A percentile compares a stretch with the other conserved stretches of the same genome.
These are phyloP conservation scores for Synanthedon myopaeformis DNA, from an alignment of 2,888 invertebrate species.

Conservation along the genomic window DNA sequence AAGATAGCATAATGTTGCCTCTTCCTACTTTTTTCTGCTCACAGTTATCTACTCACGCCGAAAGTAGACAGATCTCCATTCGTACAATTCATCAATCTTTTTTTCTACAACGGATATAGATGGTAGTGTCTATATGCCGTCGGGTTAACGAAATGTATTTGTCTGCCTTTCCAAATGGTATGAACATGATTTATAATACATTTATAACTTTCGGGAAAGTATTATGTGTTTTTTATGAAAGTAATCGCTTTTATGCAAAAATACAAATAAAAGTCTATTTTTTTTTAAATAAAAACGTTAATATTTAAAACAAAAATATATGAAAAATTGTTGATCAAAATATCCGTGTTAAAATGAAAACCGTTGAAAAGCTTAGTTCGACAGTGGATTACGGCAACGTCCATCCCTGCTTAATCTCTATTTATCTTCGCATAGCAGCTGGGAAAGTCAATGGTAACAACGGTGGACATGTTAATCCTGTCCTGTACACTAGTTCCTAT, in stretches of 20 bases:
- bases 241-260: no score
- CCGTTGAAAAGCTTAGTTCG: background rate
- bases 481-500: background rate
- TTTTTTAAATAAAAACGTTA: no score
- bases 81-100: background rate
- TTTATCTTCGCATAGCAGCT: conserved; percentile 55
- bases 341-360: background rate
- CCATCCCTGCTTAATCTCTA: conserved; percentile 50
- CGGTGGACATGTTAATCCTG: conserved; percentile 50
- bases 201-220: no score
- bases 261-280: no score
- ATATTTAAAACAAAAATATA: no score
- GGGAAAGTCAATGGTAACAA: conserved; percentile 30
- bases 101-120: background rate
- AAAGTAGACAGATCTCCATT: background rate
- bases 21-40: background rate
- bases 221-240: no score
- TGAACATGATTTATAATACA: background rate
- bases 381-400: conserved; percentile 34
- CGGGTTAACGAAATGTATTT: background rate
- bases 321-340: background rate
- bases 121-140: background rate
- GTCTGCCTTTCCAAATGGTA: background rate
- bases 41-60: background rate
- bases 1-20: background rate